Percentiles rank a stretch among this genome's conserved stretches.
These are phyloP conservation scores for Prenolepis imparis DNA, from an alignment of 2,888 invertebrate genomes.

Conservation along the genomic window DNA sequence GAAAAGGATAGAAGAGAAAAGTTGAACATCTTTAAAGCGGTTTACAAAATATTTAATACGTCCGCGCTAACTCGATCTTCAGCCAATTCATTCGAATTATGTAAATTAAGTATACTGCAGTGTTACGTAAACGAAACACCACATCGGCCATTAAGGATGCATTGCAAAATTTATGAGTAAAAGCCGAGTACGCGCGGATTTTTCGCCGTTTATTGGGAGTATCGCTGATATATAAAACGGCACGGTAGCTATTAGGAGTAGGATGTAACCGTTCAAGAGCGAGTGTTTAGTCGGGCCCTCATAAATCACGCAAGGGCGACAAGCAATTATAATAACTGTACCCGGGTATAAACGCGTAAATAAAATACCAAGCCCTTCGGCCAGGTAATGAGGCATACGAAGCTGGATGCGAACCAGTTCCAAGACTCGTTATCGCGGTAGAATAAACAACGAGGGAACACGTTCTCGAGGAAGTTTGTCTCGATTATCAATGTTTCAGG, in stretches of 20 bases:
- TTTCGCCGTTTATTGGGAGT: conserved; percentile 42
- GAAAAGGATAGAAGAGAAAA: neutral
- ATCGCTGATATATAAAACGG: conserved; percentile 50
- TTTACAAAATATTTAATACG: conserved; percentile 17
- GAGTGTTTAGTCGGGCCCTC: conserved; percentile 78
- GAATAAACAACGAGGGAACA: conserved; percentile 61
- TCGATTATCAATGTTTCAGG: conserved; percentile 45
- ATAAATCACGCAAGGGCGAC: conserved; percentile 84
- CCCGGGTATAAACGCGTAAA: conserved; percentile 79
- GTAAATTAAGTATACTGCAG: neutral
- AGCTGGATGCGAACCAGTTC: conserved; percentile 79
- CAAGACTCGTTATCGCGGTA: conserved; percentile 69
- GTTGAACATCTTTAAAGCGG: neutral
- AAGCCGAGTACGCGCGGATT: neutral
- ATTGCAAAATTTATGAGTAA: neutral
- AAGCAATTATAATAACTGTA: conserved; percentile 85
- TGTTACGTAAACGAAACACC: conserved; percentile 5
- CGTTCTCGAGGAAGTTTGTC: conserved; percentile 60
- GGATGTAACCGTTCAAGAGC: conserved; percentile 81
- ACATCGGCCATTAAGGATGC: neutral
- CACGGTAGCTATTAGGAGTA: conserved; percentile 81
- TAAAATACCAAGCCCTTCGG: conserved; percentile 81
- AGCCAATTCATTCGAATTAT: conserved; percentile 4
- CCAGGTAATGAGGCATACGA: conserved; percentile 82
- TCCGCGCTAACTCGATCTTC: neutral